Evolutionary conservation across 92 coral and sea anemone genomes (phyloP), one percentile per base, ranked within the genome.

Genomic region (Hydrozoanthus gracilis): DNA sequence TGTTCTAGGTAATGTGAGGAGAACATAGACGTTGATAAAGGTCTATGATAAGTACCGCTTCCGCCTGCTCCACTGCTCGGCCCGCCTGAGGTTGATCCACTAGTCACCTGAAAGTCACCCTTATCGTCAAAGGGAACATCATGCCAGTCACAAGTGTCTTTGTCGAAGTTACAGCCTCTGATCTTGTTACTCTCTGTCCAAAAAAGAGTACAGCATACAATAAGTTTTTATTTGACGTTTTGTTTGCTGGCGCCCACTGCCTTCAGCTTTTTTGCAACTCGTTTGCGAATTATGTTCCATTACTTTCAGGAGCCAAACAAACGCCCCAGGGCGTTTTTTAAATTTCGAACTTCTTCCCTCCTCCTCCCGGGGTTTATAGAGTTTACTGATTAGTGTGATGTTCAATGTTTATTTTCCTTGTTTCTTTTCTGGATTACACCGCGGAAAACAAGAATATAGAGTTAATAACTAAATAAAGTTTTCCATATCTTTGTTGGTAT

Each of bases 91-190:
- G 58, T 8, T 35, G 73, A 61, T 52, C 98, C 90, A 3, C 95
- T 88, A 15, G 49, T 64, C 45, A 95, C 44, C 44, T 10, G 76
- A 72, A 96, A 96, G 78, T 96, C 91, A 7, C 6, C 51, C 0
- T 87, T 4, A 56, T 95, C 99, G 68, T 92, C 99, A 76, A 96
- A 96, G 3, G 98, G 96, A 6, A 96, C 93, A 61, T 96, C 79
- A 15, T 88, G 86, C 96, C 98, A 96, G 72, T 96, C 95, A 90
- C 99, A 96, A 6, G 88, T 80, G 68, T 95, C 93, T 3, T 62
- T 68, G 85, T 92, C 94, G 56, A 96, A 95, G 11, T 80, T 77
- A 83, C 99, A 96, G 66, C 91, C 89, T 69, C 73, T 88, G 76
- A 96, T 87, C 76, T 90, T 90, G 79, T 14, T 70, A 69, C 97